Evolutionary conservation across 1,140 invertebrate genomes (phyloP), one percentile per base, ranked within the genome.

Genomic region (Leucophenga varia): DNA sequence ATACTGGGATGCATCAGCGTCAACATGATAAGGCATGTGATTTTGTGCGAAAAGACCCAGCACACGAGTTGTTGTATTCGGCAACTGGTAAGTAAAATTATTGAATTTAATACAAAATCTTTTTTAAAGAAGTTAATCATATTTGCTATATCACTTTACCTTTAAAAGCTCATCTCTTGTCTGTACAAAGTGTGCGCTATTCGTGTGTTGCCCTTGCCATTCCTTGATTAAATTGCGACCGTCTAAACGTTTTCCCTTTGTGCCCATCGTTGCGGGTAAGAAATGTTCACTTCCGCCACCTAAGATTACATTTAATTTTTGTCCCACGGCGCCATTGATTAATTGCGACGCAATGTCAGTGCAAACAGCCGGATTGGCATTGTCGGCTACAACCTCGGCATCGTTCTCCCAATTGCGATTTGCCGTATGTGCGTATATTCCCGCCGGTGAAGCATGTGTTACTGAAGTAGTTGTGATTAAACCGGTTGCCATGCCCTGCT

Each of bases 371-470:
- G 41, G 63, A 48, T 16, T 49, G 12, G 67, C 74, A 31, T 60
- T 61, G 2, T 57, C 69, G 1, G 40, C 50, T 34, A 57, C 19
- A n/a, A 88, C 77, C 34, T 84, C 80, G 1, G 75, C 77, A 64
- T 91, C 86, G 54, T 79, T 83, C 76, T 93, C 90, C 89, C 89
- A 93, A 55, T 88, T 79, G 30, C 90, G 78, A 57, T 86, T 77
- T 1, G 88, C 79, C 1, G 80, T 77, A 56, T 88, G 84, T 0
- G 91, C 90, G 73, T 90, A 96, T 2, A 79, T 75, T 4, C 79
- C 79, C 0, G 86, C 83, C 0, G 89, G 89, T 0, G 89, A 89
- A 3, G 89, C 89, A 59, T 91, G 88, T 0, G 88, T 91, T 2
- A 91, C 79, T 18, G 88, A 79, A 0, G 89, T 88, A 3, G 86